Conservation (phyloP, 2,797 vertebrate species). For the Taeniopygia guttata region DNA sequence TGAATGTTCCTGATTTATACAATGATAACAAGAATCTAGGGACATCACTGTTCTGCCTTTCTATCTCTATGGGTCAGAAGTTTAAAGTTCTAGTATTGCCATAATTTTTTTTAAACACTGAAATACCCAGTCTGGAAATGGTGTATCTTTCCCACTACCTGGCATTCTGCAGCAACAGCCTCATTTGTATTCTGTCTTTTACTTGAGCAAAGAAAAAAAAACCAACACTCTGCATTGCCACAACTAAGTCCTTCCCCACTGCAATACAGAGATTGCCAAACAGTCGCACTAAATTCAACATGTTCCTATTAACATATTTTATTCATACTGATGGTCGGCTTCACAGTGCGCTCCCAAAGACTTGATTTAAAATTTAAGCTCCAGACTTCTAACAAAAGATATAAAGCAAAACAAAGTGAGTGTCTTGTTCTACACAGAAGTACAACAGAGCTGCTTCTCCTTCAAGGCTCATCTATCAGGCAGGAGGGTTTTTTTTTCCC, state of each 20-base stretch:
- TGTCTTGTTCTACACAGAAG: not conserved
- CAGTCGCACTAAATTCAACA: not conserved
- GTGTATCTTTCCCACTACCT: not conserved
- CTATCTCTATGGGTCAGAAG: not conserved
- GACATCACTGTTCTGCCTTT: not conserved
- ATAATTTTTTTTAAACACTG: not conserved
- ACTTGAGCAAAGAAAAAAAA: not conserved
- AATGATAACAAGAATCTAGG: not conserved
- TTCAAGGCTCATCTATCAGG: not conserved
- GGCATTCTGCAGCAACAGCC: not conserved
- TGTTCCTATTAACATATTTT: slow-evolving; percentile 3
- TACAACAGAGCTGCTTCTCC: not conserved
- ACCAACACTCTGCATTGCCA: not conserved
- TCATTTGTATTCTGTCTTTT: slow-evolving; percentile 35
- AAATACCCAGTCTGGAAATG: not conserved
- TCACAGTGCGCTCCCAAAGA: not conserved
- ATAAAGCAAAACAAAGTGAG: not conserved
- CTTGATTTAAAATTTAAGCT: slow-evolving; percentile 21
- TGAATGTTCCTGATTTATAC: not conserved
- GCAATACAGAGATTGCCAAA: not conserved
- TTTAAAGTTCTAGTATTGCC: not conserved
- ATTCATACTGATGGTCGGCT: slow-evolving; percentile 31
- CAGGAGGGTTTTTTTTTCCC: not conserved
- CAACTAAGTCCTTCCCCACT: not conserved
- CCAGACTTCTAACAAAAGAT: not conserved